These are phyloP conservation scores for Conus betulinus DNA, from an alignment of 1,140 invertebrate species.

Conservation along the genomic window DNA sequence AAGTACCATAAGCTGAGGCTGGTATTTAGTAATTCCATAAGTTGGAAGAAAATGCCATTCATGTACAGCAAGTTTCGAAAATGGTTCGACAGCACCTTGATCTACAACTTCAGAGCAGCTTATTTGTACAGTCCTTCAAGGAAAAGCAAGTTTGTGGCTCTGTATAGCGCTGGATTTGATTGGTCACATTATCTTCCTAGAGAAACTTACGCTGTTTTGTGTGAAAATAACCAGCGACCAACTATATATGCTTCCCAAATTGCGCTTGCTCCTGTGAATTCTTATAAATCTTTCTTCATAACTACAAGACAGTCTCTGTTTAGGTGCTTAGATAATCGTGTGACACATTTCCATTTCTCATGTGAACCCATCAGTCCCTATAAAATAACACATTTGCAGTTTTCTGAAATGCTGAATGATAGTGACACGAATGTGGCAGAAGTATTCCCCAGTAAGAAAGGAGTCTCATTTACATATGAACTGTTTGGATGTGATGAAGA, in stretches of 20 bases:
- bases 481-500: constrained; percentile 14
- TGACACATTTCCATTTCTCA: neutral
- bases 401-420: neutral
- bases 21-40: neutral
- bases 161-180: too few relatives aligned
- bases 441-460: neutral
- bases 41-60: neutral
- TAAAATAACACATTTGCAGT: neutral
- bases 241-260: neutral
- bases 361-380: neutral
- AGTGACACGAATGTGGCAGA: neutral
- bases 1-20: neutral
- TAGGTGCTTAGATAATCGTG: neutral
- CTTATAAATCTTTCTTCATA: neutral
- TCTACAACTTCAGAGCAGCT: too few relatives aligned
- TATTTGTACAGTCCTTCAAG: neutral
- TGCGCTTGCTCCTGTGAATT: neutral
- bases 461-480: neutral
- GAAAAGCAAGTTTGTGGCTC: too few relatives aligned
- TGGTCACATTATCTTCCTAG: too few relatives aligned
- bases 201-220: neutral
- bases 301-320: neutral
- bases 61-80: neutral
- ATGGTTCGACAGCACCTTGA: too few relatives aligned
- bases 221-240: neutral